Conservation (phyloP, 2,888 invertebrate species). For the Agriopis aurantiaria region DNA sequence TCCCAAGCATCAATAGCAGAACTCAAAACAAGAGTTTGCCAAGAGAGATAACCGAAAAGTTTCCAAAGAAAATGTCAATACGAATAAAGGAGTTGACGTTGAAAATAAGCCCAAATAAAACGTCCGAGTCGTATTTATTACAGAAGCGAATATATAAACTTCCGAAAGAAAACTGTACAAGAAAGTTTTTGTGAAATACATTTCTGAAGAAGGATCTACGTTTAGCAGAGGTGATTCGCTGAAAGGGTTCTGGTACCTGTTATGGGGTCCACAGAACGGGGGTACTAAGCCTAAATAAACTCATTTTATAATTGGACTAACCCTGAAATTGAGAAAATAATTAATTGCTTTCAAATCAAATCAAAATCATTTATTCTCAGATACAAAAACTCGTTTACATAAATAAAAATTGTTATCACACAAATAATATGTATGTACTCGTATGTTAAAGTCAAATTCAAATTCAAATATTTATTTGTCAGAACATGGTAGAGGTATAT, state of each 20-base stretch:
- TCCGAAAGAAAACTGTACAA: slow-evolving; percentile 26
- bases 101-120: slow-evolving; percentile 52
- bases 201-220: slow-evolving; percentile 17
- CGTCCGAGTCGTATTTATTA: slow-evolving; percentile 49
- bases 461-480: too few species aligned
- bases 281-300: background rate
- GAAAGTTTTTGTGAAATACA: slow-evolving; percentile 26
- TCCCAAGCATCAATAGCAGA: slow-evolving; percentile 33
- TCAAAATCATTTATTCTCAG: too few species aligned
- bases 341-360: too few species aligned
- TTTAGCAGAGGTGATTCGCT: background rate
- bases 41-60: slow-evolving; percentile 42
- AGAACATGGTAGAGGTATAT: too few species aligned
- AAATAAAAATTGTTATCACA: too few species aligned
- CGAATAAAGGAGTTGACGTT: slow-evolving; percentile 48
- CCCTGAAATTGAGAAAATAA: background rate
- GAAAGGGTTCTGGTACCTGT: background rate
- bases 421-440: too few species aligned
- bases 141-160: slow-evolving; percentile 39
- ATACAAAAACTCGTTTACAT: too few species aligned
- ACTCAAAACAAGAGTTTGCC: slow-evolving; percentile 40
- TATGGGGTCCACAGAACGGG: background rate
- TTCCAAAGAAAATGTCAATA: slow-evolving; percentile 50
- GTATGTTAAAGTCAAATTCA: too few species aligned
- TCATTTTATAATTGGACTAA: too few species aligned